Evolutionary conservation across 2,797 vertebrate genomes (phyloP), one percentile per base, ranked within the genome.

Genomic region (Valencia hispanica): DNA sequence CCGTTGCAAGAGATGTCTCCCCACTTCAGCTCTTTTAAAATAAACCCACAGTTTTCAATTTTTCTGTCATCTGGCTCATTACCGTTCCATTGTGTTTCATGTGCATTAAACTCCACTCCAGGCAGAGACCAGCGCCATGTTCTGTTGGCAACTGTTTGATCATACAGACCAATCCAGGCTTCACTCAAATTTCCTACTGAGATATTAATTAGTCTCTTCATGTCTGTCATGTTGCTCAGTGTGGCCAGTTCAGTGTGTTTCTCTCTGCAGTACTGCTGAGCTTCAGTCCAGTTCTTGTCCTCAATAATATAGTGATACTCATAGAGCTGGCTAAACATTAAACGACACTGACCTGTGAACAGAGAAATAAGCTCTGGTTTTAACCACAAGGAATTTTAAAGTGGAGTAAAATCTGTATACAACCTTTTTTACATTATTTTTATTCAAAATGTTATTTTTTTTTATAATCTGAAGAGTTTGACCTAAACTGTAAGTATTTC

Each of bases 81-180:
- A 17, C 59, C 0, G 0, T 14, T 3, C 11, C 8, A 36, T 0
- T 8, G 0, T 7, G 17, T 0, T 2, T 48, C 0, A 5, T 0
- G 30, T 0, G 36, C 2, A 9, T 22, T 5, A 34, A 41, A 75
- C 39, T 63, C 5, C 25, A 27, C 34, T 0, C 68, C 50, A 0
- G n/a, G n/a, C n/a, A n/a, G n/a, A n/a, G n/a, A n/a, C n/a, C n/a
- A n/a, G n/a, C n/a, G n/a, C n/a, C n/a, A 90, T 1, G 0, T 11
- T 20, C 8, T 22, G 2, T 32, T 1, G 5, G 1, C 8, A 6
- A 1, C 18, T 45, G 0, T 0, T 0, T 0, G 5, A 0, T 1
- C 79, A 3, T 0, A 18, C 65, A 88, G 74, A 50, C 87, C 89
- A 5, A 85, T 90, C 91, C 91, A 90, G 53, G 61, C 77, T 25